phyloP scores from a whole-genome alignment of 2,797 vertebrate genomes.

The Pangasius djambal region DNA sequence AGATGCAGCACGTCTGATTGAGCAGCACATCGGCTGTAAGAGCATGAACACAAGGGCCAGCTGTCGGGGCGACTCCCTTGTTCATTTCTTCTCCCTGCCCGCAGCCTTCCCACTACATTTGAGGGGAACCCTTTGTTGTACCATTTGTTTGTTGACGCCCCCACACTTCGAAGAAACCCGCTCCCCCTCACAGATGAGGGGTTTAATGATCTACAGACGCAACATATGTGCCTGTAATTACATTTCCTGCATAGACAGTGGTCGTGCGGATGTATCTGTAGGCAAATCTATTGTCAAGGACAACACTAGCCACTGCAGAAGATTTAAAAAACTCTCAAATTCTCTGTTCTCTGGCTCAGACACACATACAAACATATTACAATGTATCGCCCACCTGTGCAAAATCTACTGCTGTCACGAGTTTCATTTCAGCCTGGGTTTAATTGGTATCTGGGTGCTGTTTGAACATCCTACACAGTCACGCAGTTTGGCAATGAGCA shows the following conservation, averaged over 20 bases:
- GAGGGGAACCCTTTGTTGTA: slow-evolving; percentile 33
- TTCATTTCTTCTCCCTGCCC: slow-evolving; percentile 19
- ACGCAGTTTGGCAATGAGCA: slow-evolving; percentile 45
- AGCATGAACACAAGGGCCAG: slow-evolving; percentile 46
- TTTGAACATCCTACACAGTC: slow-evolving; percentile 41
- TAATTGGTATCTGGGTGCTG: slow-evolving; percentile 60
- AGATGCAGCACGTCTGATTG: slow-evolving; percentile 38
- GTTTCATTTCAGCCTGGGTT: slow-evolving; percentile 61
- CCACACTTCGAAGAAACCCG: slow-evolving; percentile 32
- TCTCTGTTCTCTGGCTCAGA: not conserved
- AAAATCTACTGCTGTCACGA: slow-evolving; percentile 48
- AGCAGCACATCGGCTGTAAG: slow-evolving; percentile 39
- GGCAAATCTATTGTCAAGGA: slow-evolving; percentile 30
- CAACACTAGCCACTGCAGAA: not conserved
- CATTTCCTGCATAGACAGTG: slow-evolving; percentile 7
- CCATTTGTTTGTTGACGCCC: slow-evolving; percentile 46
- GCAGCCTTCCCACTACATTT: slow-evolving; percentile 36
- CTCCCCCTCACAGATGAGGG: slow-evolving; percentile 12
- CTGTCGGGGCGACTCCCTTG: slow-evolving; percentile 42
- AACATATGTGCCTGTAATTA: slow-evolving; percentile 34
- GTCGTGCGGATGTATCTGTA: not conserved
- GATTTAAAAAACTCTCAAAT: not conserved
- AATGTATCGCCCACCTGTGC: slow-evolving; percentile 66
- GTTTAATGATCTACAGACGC: slow-evolving; percentile 24
- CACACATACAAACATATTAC: slow-evolving; percentile 33